Evolutionary conservation across 2,113 vertebrate genomes (phyloP), one percentile per base, ranked within the genome.

Genomic region (Siniperca chuatsi): DNA sequence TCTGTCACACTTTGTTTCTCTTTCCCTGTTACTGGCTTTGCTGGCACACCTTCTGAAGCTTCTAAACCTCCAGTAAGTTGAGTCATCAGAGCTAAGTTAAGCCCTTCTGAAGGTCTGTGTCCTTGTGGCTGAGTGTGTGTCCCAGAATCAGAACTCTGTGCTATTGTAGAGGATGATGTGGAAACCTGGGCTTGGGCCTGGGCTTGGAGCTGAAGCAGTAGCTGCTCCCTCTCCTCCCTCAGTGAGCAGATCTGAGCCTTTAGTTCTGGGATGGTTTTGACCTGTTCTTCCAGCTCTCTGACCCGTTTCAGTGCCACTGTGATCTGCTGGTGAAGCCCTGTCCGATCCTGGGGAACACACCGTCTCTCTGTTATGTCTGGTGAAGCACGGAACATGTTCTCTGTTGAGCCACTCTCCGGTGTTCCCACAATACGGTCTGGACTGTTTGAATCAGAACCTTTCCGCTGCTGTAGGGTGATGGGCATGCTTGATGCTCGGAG

Each of bases 401-500:
- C 93, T 0, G 93, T 87, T 50, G 90, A 81, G 29, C 83, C 18
- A 9, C 87, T 81, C 54, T 94, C 93, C 0, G 95, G 94, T n/a
- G 93, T 93, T 84, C 4, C 85, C 29, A 0, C 64, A 54, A 13
- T 73, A 3, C 76, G 73, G 68, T 91, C 20, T 84, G 93, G 82
- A 92, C 96, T 23, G 92, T 95, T 0, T 42, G 90, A 93, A 72
- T 95, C 96, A 0, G 89, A 94, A 52, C 82, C 89, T 84, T 96
- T 97, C 40, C 95, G 92, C 3, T 96, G 96, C 0, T 92, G 97
- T 67, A 98, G 94, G 0, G 97, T 96, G 1, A 96, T 95, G 0
- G 98, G 98, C 97, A 99, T 97, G 94, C 98, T 99, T 66, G 97
- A 97, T 1, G 98, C 96, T 86, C 98, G 93, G 42, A 98, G 89